Percentiles rank a stretch among this genome's conserved stretches.
phyloP scores from a whole-genome alignment of 2,113 vertebrate genomes.

The Oreochromis tanganicae region DNA sequence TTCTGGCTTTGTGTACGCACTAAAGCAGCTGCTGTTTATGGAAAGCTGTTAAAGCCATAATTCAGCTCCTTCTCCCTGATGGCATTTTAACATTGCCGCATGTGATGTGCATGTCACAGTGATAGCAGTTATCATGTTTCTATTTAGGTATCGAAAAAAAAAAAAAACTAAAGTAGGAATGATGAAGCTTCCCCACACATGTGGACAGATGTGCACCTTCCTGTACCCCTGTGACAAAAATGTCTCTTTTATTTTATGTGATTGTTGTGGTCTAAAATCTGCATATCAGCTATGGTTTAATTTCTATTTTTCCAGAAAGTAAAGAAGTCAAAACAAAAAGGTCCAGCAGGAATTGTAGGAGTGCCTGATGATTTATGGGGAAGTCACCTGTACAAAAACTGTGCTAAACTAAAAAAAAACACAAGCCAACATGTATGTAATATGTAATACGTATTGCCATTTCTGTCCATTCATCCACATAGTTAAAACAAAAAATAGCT shows the following conservation, averaged over 20 bases:
- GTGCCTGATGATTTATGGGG: neutral
- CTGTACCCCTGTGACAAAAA: neutral
- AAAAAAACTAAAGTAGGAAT: neutral
- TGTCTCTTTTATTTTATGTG: neutral
- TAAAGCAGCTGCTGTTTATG: neutral
- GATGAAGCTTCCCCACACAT: neutral
- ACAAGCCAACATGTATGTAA: neutral
- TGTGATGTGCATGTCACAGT: neutral
- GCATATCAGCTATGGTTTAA: neutral
- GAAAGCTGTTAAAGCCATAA: neutral
- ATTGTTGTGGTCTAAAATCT: neutral
- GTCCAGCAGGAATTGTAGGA: neutral
- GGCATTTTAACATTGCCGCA: neutral
- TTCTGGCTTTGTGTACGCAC: neutral
- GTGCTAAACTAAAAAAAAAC: neutral
- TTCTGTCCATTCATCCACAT: neutral
- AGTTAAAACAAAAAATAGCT: neutral
- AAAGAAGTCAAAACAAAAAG: neutral
- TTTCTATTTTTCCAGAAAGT: neutral
- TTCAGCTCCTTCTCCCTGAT: neutral
- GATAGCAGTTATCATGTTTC: neutral
- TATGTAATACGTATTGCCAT: neutral
- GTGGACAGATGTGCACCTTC: neutral
- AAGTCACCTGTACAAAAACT: neutral
- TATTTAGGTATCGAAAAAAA: neutral